Conservation (phyloP, 2,113 vertebrate species). For the Vombatus ursinus region DNA sequence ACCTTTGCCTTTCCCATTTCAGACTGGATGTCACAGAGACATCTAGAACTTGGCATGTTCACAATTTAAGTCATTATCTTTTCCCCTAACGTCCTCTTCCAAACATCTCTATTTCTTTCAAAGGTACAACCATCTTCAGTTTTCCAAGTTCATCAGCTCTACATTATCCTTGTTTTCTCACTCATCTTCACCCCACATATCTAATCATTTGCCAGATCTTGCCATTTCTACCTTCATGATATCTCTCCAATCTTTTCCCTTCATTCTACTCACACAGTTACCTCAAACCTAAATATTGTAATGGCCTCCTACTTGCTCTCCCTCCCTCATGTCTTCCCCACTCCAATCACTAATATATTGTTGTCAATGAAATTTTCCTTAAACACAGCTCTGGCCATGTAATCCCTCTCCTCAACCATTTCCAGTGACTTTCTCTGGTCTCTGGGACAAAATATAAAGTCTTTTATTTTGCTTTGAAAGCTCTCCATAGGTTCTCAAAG, state of each 20-base stretch:
- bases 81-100: background rate
- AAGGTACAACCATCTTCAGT: background rate
- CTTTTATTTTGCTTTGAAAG: background rate
- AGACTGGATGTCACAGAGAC: background rate
- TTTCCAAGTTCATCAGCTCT: background rate
- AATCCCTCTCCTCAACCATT: background rate
- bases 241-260: background rate
- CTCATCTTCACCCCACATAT: background rate
- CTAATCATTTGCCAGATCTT: background rate
- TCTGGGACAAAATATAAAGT: background rate
- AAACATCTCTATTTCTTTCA: background rate
- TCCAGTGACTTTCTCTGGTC: background rate
- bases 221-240: background rate
- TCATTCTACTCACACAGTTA: background rate
- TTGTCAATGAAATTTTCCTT: background rate
- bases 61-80: background rate
- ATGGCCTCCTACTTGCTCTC: background rate
- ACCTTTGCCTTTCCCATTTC: background rate
- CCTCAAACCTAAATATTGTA: background rate
- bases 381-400: background rate
- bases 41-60: background rate
- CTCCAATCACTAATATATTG: background rate
- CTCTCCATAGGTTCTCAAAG: background rate
- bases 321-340: background rate
- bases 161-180: background rate